Evolutionary conservation across 2,888 invertebrate genomes (phyloP).

Genomic region (Alitta virens): DNA sequence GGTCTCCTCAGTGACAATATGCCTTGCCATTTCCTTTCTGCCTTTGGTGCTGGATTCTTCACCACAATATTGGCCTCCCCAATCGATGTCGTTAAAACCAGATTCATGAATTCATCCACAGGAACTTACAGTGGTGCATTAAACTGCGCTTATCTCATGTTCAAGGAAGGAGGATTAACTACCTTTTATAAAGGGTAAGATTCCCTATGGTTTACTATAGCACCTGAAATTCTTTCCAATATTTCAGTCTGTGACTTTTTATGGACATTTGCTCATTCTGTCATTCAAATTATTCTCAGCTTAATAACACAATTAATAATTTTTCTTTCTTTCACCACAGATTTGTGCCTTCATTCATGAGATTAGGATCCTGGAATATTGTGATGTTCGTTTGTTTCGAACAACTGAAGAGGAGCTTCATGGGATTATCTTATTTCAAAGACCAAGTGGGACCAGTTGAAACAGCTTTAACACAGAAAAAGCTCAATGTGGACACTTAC

Average conservation of each 20-base stretch:
- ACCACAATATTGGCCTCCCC: conserved; percentile 68
- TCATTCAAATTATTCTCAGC: no score
- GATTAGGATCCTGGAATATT: conserved; percentile 70
- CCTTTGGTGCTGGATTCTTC: conserved; percentile 61
- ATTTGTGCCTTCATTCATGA: conserved; percentile 66
- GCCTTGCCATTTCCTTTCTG: conserved; percentile 63
- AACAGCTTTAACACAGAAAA: no score
- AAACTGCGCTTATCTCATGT: conserved; percentile 63
- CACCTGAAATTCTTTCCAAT: no score
- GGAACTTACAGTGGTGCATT: conserved; percentile 65
- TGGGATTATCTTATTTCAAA: neutral
- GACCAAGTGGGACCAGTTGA: no score
- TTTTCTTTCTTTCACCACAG: conserved; percentile 42
- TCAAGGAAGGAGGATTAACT: conserved; percentile 61
- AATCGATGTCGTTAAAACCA: conserved; percentile 68
- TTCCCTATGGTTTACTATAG: no score
- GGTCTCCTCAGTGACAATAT: conserved; percentile 64
- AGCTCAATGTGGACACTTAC: no score
- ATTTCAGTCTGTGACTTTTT: no score
- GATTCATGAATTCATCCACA: conserved; percentile 64
- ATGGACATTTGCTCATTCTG: no score
- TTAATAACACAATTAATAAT: no score
- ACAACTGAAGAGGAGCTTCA: conserved; percentile 60
- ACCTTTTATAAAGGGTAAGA: conserved; percentile 69
- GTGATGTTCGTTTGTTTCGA: conserved; percentile 69